Evolutionary conservation across 1,140 invertebrate species (phyloP), one percentile per base, ranked within the genome.

Genomic region (Pararge aegeria): DNA sequence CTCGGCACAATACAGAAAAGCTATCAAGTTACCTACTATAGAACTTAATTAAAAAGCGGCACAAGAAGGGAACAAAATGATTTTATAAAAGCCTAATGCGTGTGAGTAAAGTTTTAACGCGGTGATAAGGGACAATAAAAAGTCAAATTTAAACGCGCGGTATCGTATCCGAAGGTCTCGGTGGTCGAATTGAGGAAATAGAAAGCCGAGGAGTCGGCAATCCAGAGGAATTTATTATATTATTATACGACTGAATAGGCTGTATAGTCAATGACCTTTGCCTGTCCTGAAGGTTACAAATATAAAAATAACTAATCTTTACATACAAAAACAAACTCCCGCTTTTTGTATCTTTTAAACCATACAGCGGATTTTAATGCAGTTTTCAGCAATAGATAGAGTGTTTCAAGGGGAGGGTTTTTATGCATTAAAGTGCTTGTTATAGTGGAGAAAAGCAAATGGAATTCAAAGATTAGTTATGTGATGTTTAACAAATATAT

Each of bases 121-220:
- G 15, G 42, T 70, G 80, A 82, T 81, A 83, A 79, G 67, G 55
- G 42, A 52, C 69, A 78, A 83, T 86, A 86, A 86, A 82, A 76
- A 75, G 70, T 73, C 66, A 68, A 75, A 79, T 81, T 86, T 81
- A 86, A 82, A 77, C 76, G 72, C 38, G 19, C 38, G 9, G n/a
- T 52, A 18, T 24, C 38, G 40, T 12, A 44, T 44, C n/a, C 18
- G 40, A 20, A 44, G 15, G 19, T 16, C 44, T 27, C 29, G 44
- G 51, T 55, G 52, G 51, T 55, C 52, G 21, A 7, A 18, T 27
- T 54, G 18, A 42, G 52, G 19, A 54, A 38, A 34, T 3, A 29
- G 12, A 42, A 37, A 42, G 24, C 34, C 27, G n/a, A 42, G 20
- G 52, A 54, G 37, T 50, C 48, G 48, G 9, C 5, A 30, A 30